Conservation (phyloP, 2,888 invertebrate genomes). For the Harmothoe impar region DNA sequence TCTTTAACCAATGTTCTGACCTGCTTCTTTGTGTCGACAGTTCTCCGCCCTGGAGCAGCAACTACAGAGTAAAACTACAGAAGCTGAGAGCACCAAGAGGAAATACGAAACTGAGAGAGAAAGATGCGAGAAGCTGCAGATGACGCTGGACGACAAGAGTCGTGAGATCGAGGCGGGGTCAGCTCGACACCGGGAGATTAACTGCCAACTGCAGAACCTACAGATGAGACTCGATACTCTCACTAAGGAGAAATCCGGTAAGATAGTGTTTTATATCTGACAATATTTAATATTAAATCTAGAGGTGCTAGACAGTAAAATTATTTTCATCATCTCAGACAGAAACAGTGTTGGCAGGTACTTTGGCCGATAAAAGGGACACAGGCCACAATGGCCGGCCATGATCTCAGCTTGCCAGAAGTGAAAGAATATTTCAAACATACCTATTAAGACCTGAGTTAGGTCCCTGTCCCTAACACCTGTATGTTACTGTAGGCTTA, state of each 20-base stretch:
- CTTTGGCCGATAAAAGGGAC: no score
- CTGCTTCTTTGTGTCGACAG: neutral
- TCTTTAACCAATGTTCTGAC: no score
- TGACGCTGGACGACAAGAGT: neutral
- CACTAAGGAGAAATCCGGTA: conserved; percentile 28
- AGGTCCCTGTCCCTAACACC: no score
- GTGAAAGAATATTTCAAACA: no score
- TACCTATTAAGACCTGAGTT: no score
- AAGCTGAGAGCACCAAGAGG: neutral
- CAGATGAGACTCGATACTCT: conserved; percentile 24
- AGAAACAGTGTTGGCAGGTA: no score
- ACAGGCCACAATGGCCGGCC: no score
- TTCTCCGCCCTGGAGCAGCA: conserved; percentile 14
- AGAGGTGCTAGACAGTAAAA: no score
- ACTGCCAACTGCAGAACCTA: neutral
- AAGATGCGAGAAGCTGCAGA: neutral
- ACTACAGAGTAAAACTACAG: conserved; percentile 11
- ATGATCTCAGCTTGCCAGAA: no score
- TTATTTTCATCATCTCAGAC: no score
- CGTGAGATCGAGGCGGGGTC: neutral
- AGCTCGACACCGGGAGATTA: neutral
- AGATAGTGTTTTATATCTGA: no score
- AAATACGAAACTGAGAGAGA: neutral
- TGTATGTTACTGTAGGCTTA: neutral
- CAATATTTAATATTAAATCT: neutral